These are phyloP conservation scores for Danio tinwini DNA, from an alignment of 2,797 vertebrate genomes.

Conservation along the genomic window DNA sequence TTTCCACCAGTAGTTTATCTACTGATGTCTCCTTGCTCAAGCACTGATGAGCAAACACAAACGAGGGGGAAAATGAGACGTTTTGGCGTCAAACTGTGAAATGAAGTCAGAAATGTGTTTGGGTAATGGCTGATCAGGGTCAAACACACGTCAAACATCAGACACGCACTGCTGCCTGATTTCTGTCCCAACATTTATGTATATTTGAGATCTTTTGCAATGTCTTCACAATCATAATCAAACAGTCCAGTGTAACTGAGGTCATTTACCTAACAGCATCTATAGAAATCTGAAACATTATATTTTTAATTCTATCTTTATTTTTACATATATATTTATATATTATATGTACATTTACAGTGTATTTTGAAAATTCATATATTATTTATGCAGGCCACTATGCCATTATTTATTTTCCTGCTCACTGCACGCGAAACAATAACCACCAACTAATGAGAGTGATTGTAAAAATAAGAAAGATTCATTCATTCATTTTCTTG, in stretches of 20 bases:
- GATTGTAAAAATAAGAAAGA: too few relatives aligned
- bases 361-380: too few relatives aligned
- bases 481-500: too few relatives aligned
- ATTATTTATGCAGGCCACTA: too few relatives aligned
- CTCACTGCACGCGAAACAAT: too few relatives aligned
- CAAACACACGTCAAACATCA: not conserved
- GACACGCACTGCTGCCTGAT: not conserved
- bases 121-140: conserved; percentile 1
- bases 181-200: not conserved
- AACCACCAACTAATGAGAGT: too few relatives aligned
- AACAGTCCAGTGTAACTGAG: not conserved
- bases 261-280: not conserved
- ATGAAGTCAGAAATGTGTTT: not conserved
- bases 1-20: not conserved
- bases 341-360: too few relatives aligned
- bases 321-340: too few relatives aligned
- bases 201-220: not conserved
- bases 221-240: not conserved
- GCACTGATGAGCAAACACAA: conserved; percentile 15
- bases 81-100: not conserved
- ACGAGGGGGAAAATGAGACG: not conserved
- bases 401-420: too few relatives aligned
- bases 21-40: not conserved
- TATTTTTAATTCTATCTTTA: not conserved
- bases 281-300: not conserved